Evolutionary conservation across 2,113 vertebrate genomes (phyloP), one percentile per base, ranked within the genome.

Genomic region (Tretioscincus oriximinensis): DNA sequence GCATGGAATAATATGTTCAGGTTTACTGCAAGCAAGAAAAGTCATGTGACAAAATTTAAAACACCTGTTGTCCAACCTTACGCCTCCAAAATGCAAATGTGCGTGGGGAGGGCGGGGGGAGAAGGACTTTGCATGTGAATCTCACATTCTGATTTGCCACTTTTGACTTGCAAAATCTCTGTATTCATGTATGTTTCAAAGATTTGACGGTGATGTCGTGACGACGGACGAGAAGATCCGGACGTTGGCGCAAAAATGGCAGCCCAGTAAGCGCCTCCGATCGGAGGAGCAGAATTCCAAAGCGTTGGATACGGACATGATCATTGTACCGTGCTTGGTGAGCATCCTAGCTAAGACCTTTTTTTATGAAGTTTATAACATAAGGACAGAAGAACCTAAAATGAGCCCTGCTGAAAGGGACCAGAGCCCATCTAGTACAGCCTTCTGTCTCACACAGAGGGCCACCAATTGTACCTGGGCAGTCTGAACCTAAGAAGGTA

Each of bases 301-400:
- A 90, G 97, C 97, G 0, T 95, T 98, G 84, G 98, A 99, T 81
- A 99, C 97, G 1, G 98, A 99, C 81, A 98, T 99, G 96, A 97
- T 98, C 60, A 96, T 99, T 83, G 91, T 98, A 5, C 96, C 97
- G 0, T 98, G 97, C 63, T 90, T 97, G 95, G 98, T 99, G 93
- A 29, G 93, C 88, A 0, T 1, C 0, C 54, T 72, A 41, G 76
- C 49, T 29, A 9, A 8, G 6, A 26, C 20, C 12, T 31, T 29
- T 31, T 64, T 20, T 5, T 58, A 18, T 58, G 54, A 58, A 58
- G 54, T 12, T 16, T 16, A 14, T 12, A 58, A 18, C 35, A 41
- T 41, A 41, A 41, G 35, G 5, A 41, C 35, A 41, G 2, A 41
- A 2, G 35, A 41, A 41, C 35, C 2, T 41, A 41, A 41, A 5